These are phyloP conservation scores for Gadus chalcogrammus DNA, from an alignment of 2,113 vertebrate genomes.

Conservation along the genomic window DNA sequence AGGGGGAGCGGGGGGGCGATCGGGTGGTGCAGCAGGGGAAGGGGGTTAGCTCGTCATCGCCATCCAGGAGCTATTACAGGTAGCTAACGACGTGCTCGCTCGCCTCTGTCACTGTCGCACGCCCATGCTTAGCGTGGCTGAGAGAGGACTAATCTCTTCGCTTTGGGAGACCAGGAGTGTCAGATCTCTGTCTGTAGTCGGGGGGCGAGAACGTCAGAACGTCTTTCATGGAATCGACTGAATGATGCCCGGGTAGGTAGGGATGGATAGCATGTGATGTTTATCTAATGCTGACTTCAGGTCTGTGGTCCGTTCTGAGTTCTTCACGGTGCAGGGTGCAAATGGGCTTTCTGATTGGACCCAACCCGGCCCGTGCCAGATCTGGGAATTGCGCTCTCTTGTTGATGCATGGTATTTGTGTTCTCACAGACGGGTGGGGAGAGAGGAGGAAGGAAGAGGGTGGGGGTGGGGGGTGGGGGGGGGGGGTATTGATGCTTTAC, in stretches of 20 bases:
- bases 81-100: conserved; percentile 66
- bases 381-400: conserved; percentile 40
- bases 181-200: too few species aligned
- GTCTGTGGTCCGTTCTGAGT: conserved; percentile 8
- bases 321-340: conserved; percentile 5
- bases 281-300: conserved; percentile 4
- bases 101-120: conserved; percentile 65
- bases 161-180: too few species aligned
- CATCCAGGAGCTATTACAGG: conserved; percentile 89
- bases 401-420: conserved; percentile 64
- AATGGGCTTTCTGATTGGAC: conserved; percentile 37
- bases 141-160: conserved; percentile 53
- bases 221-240: too few species aligned
- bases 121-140: conserved; percentile 54
- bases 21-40: too few species aligned
- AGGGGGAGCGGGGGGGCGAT: too few species aligned
- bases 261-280: conserved; percentile 1
- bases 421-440: conserved; percentile 38
- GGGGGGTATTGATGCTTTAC: conserved; percentile 11
- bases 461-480: too few species aligned
- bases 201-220: too few species aligned
- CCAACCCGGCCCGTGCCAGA: conserved; percentile 24
- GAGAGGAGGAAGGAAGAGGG: conserved; percentile 8
- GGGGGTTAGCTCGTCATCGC: conserved; percentile 60
- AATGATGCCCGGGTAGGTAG: too few species aligned